phyloP scores from a whole-genome alignment of 2,797 vertebrate species.

The Heteromormyrus szaboi region DNA sequence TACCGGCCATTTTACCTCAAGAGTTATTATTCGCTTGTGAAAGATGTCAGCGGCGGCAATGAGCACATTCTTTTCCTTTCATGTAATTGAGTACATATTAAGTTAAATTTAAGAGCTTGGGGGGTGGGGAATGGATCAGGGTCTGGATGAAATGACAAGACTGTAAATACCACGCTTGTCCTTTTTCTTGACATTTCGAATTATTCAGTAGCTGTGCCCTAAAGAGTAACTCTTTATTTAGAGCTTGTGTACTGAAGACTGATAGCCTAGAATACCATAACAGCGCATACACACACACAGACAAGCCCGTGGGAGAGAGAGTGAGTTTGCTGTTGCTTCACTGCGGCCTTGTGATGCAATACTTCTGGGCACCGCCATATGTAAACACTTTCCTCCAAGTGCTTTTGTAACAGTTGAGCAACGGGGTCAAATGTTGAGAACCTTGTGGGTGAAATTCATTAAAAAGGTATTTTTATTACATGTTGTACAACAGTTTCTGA shows the following conservation, averaged over 20 bases:
- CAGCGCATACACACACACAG: not conserved
- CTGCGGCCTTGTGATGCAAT: constrained; percentile 35
- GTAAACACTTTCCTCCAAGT: constrained; percentile 47
- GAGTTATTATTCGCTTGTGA: constrained; percentile 3
- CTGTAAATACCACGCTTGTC: not conserved
- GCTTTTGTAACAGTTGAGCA: constrained; percentile 56
- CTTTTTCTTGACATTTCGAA: not conserved
- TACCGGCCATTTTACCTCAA: constrained; percentile 20
- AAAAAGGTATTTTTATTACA: constrained; percentile 19
- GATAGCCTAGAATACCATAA: not conserved
- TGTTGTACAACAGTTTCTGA: not conserved
- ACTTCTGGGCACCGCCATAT: constrained; percentile 22
- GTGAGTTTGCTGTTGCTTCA: constrained; percentile 36
- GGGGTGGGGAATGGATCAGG: not conserved
- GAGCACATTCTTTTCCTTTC: not conserved
- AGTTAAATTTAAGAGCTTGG: not conserved
- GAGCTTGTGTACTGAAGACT: constrained; percentile 19
- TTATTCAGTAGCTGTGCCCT: not conserved
- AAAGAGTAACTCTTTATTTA: constrained; percentile 6
- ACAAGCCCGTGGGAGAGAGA: not conserved
- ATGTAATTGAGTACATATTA: constrained; percentile 12
- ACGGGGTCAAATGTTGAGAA: constrained; percentile 30
- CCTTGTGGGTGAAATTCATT: constrained; percentile 23
- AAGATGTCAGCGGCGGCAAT: not conserved
- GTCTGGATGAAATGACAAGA: not conserved